Base-by-base conservation (phyloP, 2,113 vertebrate genomes). In the Pica pica region DNA sequence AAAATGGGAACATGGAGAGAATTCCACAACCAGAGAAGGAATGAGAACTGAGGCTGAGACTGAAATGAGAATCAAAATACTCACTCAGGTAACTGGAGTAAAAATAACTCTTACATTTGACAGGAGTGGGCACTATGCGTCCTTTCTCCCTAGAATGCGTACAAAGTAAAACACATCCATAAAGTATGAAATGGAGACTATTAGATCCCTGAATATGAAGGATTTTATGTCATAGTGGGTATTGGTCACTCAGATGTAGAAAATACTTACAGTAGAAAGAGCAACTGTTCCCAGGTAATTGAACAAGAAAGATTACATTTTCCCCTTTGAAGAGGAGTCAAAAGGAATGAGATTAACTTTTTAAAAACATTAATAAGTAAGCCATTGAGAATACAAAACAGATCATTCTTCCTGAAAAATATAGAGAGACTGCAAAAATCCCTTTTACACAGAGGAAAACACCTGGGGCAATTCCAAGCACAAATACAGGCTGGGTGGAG, bases 91-190 rank as follows among this genome's bases (percentile, higher is more conserved):
- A 80, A 76, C 26, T 16, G 11, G 5, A 53, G 14, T 46, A 79
- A 89, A 89, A 67, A 21, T 30, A 88, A 41, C 12, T 39, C n/a
- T 4, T 31, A 53, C 6, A n/a, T 13, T 28, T 69, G 30, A 23
- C 5, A 27, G 15, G 20, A 1, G 31, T 10, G 9, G 11, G 6
- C 6, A 3, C 12, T 44, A 15, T 10, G 7, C 13, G 20, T 61
- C 16, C 9, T 41, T 90, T 82, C 13, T 67, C 15, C 50, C 30
- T 49, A 50, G 11, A 64, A 46, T 8, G 8, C 26, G 11, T 4
- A 3, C 13, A 37, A 53, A 71, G 22, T 63, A 65, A 74, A 57
- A 65, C 22, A 31, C 10, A 63, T 1, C 3, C 14, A 44, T 18
- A 8, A 50, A 50, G 46, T 52, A 39, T 28, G 22, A 79, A 83